A percentile compares a stretch with the other conserved stretches of the same genome.
Conservation (phyloP, 2,113 vertebrate genomes). For the Bubo blakistoni region DNA sequence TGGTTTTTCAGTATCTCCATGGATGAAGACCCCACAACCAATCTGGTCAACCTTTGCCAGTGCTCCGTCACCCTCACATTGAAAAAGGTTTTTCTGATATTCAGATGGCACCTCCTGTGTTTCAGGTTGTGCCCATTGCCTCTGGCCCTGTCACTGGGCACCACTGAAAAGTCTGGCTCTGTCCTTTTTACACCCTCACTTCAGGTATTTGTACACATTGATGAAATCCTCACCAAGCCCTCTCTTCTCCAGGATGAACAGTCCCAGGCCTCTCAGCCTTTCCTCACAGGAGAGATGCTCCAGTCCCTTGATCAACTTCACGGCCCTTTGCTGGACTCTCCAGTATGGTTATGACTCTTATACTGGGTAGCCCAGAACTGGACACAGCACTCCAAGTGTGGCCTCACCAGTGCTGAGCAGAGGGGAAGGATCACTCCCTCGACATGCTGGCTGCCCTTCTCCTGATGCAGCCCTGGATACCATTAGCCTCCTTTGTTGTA, state of each 20-base stretch:
- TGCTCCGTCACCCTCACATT: background rate
- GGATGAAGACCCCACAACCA: background rate
- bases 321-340: background rate
- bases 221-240: background rate
- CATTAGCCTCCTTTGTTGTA: background rate
- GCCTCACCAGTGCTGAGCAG: background rate
- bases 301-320: background rate
- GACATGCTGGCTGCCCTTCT: background rate
- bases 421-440: background rate
- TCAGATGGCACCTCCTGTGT: background rate
- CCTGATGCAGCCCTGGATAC: background rate
- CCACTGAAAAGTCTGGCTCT: background rate
- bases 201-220: background rate
- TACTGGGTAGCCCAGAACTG: background rate
- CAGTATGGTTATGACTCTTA: background rate
- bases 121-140: background rate
- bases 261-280: background rate
- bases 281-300: background rate
- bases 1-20: background rate
- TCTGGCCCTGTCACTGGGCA: background rate
- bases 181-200: background rate
- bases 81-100: background rate
- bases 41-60: background rate
- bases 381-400: background rate
- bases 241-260: background rate